Evolutionary conservation across 1,140 invertebrate species (phyloP).

Genomic region (Drosophila carrolli): DNA sequence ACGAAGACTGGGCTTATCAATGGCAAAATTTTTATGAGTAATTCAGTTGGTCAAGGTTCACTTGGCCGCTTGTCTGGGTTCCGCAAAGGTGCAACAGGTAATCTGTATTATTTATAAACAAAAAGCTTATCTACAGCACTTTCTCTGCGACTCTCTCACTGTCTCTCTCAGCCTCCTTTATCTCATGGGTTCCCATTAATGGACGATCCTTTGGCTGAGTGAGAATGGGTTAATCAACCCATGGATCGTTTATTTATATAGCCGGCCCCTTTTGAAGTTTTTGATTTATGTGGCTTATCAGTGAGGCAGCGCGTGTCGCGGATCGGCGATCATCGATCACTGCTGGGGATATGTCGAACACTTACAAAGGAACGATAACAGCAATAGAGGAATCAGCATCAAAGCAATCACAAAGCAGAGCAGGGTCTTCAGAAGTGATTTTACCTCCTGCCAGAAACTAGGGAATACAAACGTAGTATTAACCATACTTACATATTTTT

Average conservation of each 20-base stretch:
- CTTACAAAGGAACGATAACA: conserved; percentile 81
- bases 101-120: conserved; percentile 75
- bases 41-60: conserved; percentile 77
- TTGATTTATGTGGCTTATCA: conserved; percentile 51
- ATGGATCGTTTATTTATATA: conserved; percentile 69
- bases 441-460: conserved; percentile 69
- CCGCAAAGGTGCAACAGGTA: conserved; percentile 75
- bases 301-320: conserved; percentile 36
- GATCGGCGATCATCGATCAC: conserved; percentile 38
- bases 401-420: conserved; percentile 74
- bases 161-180: background rate
- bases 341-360: conserved; percentile 42
- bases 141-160: background rate
- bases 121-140: conserved; percentile 56
- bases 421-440: conserved; percentile 72
- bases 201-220: conserved; percentile 60
- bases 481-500: background rate
- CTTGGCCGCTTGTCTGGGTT: conserved; percentile 67
- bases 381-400: conserved; percentile 66
- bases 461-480: background rate
- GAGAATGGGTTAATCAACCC: conserved; percentile 66
- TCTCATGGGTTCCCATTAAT: background rate
- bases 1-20: conserved; percentile 50
- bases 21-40: conserved; percentile 70
- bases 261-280: conserved; percentile 55